Base-by-base conservation (phyloP, 2,113 vertebrate species). In the Cephalopterus ornatus region DNA sequence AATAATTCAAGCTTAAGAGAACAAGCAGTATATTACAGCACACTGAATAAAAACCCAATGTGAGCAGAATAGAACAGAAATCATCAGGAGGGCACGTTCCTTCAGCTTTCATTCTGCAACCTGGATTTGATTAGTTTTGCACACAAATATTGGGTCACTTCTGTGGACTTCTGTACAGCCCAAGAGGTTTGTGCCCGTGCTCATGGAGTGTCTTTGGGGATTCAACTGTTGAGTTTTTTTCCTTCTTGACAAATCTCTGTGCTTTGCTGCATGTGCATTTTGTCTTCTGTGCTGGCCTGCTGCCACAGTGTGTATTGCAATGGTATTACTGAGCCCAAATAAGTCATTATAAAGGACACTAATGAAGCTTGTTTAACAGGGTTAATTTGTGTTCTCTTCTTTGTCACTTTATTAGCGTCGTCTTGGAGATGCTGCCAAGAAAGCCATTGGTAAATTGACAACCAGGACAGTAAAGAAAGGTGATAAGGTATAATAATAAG, bases 381-480 rank as follows among this genome's bases (percentile, higher is more conserved):
- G 39, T 92, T 97, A 97, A 97, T 94, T 67, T 97, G 23, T 95
- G 83, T 94, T 91, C 75, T 93, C 95, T 88, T 97, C 75, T 95
- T 81, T 98, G 18, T 94, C 76, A 74, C 95, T 97, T 97, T 89
- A 92, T 88, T 96, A 99, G 99, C 99, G 99, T 96, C 99, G 99
- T 42, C 99, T 99, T 61, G 99, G 99, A 89, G 99, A 99, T 96
- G 99, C 99, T 89, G 99, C 99, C 26, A 99, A 99, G 97, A 99
- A 99, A 98, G 99, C 99, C 85, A 99, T 99, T 18, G 98, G 99
- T 93, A 99, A 99, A 98, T 91, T 99, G 94, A 99, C 98, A 67
- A 99, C 99, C 9, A 99, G 99, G 95, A 99, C 99, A 35, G 99
- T 99, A 87, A 99, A 99, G 96, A 99, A 99, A 96, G 99, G 99